Conservation (phyloP, 2,113 vertebrate species). For the Perca fluviatilis region DNA sequence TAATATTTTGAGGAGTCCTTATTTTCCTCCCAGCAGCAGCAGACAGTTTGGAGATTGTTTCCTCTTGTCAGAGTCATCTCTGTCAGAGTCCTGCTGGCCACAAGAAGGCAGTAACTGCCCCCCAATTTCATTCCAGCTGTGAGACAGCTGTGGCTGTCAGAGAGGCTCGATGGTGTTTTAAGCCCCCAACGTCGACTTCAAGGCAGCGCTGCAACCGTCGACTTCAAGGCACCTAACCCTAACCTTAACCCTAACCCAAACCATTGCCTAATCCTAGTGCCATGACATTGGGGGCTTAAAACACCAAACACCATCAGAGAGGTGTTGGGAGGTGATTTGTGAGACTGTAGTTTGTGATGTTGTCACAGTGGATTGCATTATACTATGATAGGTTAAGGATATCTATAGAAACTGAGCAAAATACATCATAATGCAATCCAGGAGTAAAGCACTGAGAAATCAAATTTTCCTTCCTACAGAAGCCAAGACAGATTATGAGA, state of each 20-base stretch:
- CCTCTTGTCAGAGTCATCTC: not conserved
- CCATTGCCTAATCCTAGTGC: no score
- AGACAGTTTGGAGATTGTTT: conserved; percentile 2
- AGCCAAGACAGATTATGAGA: not conserved
- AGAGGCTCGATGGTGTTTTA: not conserved
- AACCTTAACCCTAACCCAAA: no score
- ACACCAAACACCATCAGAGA: not conserved
- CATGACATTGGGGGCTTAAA: no score
- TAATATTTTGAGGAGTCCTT: conserved; percentile 4
- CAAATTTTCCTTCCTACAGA: not conserved
- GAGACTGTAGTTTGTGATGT: not conserved
- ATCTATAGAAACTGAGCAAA: not conserved
- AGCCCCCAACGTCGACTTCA: no score
- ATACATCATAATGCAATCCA: not conserved
- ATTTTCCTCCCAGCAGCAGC: not conserved
- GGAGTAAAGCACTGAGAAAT: not conserved
- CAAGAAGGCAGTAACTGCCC: not conserved
- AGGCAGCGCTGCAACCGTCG: no score
- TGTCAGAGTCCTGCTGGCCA: conserved; percentile 11
- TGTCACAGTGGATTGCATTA: not conserved
- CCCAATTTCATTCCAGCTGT: conserved; percentile 8
- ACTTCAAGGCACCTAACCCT: no score
- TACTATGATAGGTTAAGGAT: not conserved
- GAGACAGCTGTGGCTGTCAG: not conserved
- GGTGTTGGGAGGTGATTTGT: not conserved